A percentile compares a stretch with the other conserved stretches of the same genome.
These are phyloP conservation scores for Harpalus rufipes DNA, from an alignment of 2,888 invertebrate genomes.

Conservation along the genomic window DNA sequence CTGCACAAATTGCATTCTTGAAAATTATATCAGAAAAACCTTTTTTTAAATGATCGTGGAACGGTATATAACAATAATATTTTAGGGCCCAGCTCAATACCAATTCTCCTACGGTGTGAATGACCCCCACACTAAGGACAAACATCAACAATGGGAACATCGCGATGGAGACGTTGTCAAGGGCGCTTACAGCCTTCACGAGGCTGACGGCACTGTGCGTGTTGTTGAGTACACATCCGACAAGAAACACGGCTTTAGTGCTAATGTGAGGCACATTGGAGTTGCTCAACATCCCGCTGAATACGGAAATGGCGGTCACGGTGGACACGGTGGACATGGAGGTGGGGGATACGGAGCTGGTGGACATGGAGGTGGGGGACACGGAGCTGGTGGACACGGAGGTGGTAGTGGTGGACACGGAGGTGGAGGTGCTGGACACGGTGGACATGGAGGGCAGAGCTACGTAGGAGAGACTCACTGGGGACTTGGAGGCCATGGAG, in stretches of 20 bases:
- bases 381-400: slow-evolving; percentile 9
- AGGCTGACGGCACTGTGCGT: slow-evolving; percentile 75
- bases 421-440: neutral
- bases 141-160: slow-evolving; percentile 74
- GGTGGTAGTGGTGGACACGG: neutral
- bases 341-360: too few relatives aligned
- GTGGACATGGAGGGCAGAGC: slow-evolving; percentile 2
- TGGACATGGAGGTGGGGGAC: too few relatives aligned
- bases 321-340: slow-evolving; percentile 7
- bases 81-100: slow-evolving; percentile 72
- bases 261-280: slow-evolving; percentile 73
- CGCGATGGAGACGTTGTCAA: slow-evolving; percentile 74
- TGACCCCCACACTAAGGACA: slow-evolving; percentile 69
- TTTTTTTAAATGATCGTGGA: too few relatives aligned
- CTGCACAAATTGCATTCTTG: too few relatives aligned
- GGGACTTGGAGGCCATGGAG: neutral
- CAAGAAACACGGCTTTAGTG: slow-evolving; percentile 73
- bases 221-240: slow-evolving; percentile 75
- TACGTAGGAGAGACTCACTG: slow-evolving; percentile 16
- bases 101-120: slow-evolving; percentile 75
- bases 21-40: too few relatives aligned
- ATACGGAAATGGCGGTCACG: slow-evolving; percentile 3
- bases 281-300: slow-evolving; percentile 79
- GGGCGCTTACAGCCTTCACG: slow-evolving; percentile 74
- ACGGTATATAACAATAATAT: too few relatives aligned